These are phyloP conservation scores for Orchesella cincta DNA, from an alignment of 1,140 invertebrate genomes.

Conservation along the genomic window DNA sequence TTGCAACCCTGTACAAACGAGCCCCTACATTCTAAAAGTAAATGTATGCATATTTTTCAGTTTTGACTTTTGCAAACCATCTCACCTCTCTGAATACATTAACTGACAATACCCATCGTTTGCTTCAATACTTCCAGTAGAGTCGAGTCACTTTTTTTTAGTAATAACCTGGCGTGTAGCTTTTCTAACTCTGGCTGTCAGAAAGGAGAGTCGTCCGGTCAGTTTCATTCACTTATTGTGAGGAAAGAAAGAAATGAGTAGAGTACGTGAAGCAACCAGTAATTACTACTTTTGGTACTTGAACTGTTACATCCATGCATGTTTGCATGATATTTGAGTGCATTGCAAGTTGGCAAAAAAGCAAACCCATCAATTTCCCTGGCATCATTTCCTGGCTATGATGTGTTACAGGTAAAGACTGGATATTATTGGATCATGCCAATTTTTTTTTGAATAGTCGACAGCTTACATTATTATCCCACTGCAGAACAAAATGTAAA, in stretches of 20 bases:
- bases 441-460: too few species aligned
- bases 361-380: not conserved
- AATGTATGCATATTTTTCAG: constrained; percentile 17
- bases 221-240: not conserved
- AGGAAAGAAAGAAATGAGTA: not conserved
- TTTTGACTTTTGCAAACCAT: constrained; percentile 15
- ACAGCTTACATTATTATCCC: too few species aligned
- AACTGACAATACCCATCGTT: too few species aligned
- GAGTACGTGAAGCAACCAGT: not conserved
- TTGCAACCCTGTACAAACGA: not conserved
- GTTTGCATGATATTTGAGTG: not conserved
- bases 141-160: too few species aligned
- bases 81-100: not conserved
- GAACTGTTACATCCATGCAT: not conserved
- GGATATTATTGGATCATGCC: not conserved
- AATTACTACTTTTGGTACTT: not conserved
- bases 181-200: too few species aligned
- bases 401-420: not conserved
- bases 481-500: too few species aligned
- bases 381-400: not conserved
- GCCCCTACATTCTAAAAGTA: not conserved
- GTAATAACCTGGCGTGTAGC: too few species aligned
- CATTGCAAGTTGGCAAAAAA: not conserved
- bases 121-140: too few species aligned
- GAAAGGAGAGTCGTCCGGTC: constrained; percentile 3